Percentiles rank a stretch among this genome's conserved stretches.
Evolutionary conservation across 2,888 invertebrate genomes (phyloP).

Genomic region (Oscheius sp.): DNA sequence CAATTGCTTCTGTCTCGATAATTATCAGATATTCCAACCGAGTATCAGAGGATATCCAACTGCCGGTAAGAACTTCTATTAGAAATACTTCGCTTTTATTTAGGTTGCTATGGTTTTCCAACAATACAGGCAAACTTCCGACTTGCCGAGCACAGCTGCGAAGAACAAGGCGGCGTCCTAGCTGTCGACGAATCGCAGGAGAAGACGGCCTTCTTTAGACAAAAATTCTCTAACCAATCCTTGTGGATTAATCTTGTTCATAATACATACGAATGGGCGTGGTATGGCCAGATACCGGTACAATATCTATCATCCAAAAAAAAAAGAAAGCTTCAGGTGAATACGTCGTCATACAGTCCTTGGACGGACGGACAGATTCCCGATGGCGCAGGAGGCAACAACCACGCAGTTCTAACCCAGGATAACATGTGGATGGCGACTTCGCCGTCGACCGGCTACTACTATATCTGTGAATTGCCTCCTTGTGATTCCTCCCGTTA

Average conservation of each 20-base stretch:
- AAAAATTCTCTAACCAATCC: neutral
- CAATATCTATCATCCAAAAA: neutral
- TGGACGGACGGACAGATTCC: neutral
- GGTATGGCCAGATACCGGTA: neutral
- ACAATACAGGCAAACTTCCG: neutral
- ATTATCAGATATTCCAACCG: neutral
- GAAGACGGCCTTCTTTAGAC: conserved; percentile 18
- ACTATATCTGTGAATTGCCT: conserved; percentile 1
- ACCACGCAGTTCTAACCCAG: neutral
- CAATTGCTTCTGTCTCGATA: conserved; percentile 7
- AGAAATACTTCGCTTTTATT: neutral
- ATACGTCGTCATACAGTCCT: conserved; percentile 7
- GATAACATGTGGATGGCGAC: neutral
- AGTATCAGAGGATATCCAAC: conserved; percentile 1
- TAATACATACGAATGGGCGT: conserved; percentile 1
- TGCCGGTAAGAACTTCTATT: neutral
- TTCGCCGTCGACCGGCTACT: neutral
- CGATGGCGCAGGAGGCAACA: neutral
- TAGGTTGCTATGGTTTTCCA: neutral
- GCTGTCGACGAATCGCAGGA: conserved; percentile 1
- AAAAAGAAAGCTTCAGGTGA: neutral
- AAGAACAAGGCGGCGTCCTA: neutral
- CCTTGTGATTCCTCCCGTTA: conserved; percentile 20
- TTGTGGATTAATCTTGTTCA: conserved; percentile 10
- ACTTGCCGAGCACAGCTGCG: neutral